Conservation (phyloP, 1,140 invertebrate genomes). For the Leptestheria dahalacensis region DNA sequence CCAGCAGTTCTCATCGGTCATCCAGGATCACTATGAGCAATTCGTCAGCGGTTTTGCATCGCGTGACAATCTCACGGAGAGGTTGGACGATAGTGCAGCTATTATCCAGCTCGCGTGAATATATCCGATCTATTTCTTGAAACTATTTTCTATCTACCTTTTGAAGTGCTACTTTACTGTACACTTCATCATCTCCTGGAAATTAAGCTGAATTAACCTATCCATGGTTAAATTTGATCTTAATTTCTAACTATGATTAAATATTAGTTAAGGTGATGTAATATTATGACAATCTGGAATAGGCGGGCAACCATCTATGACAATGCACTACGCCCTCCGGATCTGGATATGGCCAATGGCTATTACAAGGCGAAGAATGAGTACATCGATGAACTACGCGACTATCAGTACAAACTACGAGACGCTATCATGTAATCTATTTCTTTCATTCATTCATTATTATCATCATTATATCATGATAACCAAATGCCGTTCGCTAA, state of each 20-base stretch:
- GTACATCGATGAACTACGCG: conserved; percentile 24
- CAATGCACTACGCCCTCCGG: conserved; percentile 19
- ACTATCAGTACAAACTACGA: conserved; percentile 22
- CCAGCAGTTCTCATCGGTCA: conserved; percentile 53
- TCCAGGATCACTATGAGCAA: conserved; percentile 43
- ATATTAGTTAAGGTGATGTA: no score
- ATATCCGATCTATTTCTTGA: background rate
- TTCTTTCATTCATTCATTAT: background rate
- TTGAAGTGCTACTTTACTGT: no score
- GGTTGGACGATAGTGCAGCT: background rate
- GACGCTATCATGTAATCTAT: conserved; percentile 23
- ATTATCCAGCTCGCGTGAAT: background rate
- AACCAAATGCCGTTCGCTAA: no score
- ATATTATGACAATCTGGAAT: no score
- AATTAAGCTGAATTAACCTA: no score
- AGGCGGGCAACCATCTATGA: conserved; percentile 20
- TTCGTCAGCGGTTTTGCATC: conserved; percentile 35
- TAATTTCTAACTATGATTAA: no score
- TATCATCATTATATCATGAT: no score
- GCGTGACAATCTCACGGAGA: conserved; percentile 28
- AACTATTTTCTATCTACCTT: no score
- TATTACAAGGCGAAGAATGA: conserved; percentile 25
- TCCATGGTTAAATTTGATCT: no score
- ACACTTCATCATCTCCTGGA: no score
- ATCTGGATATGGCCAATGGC: conserved; percentile 19